Conservation (phyloP, 2,888 invertebrate species). For the Anoplius nigerrimus region DNA sequence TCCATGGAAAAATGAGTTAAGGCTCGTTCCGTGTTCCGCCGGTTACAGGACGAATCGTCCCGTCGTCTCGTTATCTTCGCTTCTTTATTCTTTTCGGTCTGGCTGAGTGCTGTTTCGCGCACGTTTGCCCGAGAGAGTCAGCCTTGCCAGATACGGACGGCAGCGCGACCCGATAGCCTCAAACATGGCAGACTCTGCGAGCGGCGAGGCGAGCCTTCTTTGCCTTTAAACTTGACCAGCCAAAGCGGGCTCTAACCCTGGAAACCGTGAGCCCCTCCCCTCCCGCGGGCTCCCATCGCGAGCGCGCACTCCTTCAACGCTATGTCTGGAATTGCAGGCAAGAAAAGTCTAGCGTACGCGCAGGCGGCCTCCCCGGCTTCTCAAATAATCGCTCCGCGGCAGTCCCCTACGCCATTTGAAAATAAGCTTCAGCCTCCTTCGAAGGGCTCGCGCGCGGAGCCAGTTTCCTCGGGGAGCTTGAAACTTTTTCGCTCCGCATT, state of each 20-base stretch:
- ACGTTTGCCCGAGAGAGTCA: constrained; percentile 10
- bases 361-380: neutral
- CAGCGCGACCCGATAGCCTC: constrained; percentile 25
- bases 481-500: too few species aligned
- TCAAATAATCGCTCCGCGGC: constrained; percentile 15
- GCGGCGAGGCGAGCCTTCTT: constrained; percentile 29
- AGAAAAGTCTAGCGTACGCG: neutral
- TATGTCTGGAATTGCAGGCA: neutral
- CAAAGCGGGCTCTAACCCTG: constrained; percentile 36
- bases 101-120: constrained; percentile 7
- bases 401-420: constrained; percentile 3
- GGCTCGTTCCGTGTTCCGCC: neutral
- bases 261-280: constrained; percentile 18
- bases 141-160: constrained; percentile 29
- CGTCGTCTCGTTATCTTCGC: neutral
- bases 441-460: too few species aligned
- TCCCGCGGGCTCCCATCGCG: neutral
- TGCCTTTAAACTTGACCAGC: constrained; percentile 45
- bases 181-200: constrained; percentile 1
- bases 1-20: neutral
- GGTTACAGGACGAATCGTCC: neutral
- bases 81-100: neutral
- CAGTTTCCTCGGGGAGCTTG: neutral
- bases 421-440: too few species aligned
- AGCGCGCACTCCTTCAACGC: neutral